phyloP scores from a whole-genome alignment of 2,797 vertebrate genomes.

The Lacerta viridis region DNA sequence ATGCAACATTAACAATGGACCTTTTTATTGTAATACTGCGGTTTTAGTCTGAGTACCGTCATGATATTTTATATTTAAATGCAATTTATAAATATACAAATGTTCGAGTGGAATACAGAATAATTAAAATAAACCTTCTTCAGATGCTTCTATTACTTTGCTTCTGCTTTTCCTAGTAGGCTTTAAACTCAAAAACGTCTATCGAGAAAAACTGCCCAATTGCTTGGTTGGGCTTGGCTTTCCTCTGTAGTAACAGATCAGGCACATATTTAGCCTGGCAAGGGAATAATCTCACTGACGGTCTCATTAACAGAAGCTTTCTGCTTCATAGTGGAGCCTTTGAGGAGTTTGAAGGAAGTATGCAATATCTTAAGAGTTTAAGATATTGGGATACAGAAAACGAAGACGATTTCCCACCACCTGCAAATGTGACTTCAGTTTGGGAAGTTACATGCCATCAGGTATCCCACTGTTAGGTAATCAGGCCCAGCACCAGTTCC shows the following conservation, averaged over 20 bases:
- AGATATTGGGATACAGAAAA: background rate
- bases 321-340: background rate
- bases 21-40: too few relatives aligned
- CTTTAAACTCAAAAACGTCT: background rate
- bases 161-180: background rate
- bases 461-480: too few relatives aligned
- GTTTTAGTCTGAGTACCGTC: too few relatives aligned
- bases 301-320: too few relatives aligned
- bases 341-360: background rate
- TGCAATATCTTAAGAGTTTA: background rate
- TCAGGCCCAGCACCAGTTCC: too few relatives aligned
- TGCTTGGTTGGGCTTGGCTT: background rate
- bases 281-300: too few relatives aligned
- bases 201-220: too few relatives aligned
- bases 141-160: background rate
- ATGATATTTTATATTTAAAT: too few relatives aligned
- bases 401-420: too few relatives aligned
- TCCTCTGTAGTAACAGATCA: background rate
- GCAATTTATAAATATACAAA: too few relatives aligned
- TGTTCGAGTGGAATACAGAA: background rate
- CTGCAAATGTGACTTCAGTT: too few relatives aligned
- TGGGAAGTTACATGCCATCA: too few relatives aligned
- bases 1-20: background rate
- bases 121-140: constrained; percentile 17
- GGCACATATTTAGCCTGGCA: background rate